These are phyloP conservation scores for Ennomos quercinarius DNA, from an alignment of 2,888 invertebrate genomes.

Conservation along the genomic window DNA sequence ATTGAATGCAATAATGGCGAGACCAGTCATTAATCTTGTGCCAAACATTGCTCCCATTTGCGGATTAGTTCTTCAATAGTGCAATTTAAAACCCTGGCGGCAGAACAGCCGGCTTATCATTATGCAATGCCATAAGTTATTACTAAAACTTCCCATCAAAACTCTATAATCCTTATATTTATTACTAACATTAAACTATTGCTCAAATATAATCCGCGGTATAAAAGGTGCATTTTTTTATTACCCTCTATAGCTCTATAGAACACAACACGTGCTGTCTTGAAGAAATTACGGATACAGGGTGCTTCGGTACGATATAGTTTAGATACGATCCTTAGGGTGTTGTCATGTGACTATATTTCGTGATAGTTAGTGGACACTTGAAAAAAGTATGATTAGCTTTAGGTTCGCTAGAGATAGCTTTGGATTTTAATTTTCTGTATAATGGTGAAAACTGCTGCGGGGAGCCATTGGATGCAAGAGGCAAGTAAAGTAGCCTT, in stretches of 20 bases:
- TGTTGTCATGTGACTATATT: constrained; percentile 50
- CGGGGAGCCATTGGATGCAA: too few species aligned
- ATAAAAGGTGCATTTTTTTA: constrained; percentile 59
- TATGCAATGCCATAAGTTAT: constrained; percentile 29
- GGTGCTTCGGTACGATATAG: constrained; percentile 57
- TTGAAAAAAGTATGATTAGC: not conserved
- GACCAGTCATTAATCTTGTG: not conserved
- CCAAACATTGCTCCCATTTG: constrained; percentile 1
- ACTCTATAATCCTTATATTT: constrained; percentile 41
- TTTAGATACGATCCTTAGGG: constrained; percentile 61
- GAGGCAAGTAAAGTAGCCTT: too few species aligned
- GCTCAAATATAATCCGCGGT: constrained; percentile 33
- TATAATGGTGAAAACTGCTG: too few species aligned
- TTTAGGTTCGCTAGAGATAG: too few species aligned
- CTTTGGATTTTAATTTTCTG: too few species aligned
- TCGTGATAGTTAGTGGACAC: constrained; percentile 28
- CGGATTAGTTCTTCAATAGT: constrained; percentile 10
- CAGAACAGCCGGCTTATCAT: constrained; percentile 17
- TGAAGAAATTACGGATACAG: constrained; percentile 65
- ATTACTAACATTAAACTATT: constrained; percentile 40
- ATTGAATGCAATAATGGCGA: too few species aligned
- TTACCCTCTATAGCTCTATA: constrained; percentile 53
- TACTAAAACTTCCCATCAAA: constrained; percentile 31
- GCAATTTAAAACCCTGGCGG: constrained; percentile 23
- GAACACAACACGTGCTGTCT: constrained; percentile 75